A percentile compares a stretch with the other conserved stretches of the same genome.
Evolutionary conservation across 1,140 invertebrate genomes (phyloP).

Genomic region (Berghia stephanieae): DNA sequence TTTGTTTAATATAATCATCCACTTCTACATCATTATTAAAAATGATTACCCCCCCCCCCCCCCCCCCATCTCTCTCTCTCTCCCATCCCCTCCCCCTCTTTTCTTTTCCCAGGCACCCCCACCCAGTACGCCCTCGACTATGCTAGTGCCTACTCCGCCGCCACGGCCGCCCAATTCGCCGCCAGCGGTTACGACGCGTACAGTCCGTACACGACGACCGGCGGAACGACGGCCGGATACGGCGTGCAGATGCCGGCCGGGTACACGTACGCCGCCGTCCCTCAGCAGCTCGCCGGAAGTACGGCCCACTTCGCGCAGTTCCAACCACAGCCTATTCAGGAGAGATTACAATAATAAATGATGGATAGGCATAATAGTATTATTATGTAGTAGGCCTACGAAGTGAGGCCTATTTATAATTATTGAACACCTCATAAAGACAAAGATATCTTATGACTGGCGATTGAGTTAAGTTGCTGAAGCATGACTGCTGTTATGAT

Average conservation of each 20-base stretch:
- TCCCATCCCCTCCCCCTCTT: no score
- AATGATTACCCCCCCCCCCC: constrained; percentile 40
- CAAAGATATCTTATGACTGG: neutral
- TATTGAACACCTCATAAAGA: neutral
- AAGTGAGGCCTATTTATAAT: neutral
- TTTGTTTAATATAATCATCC: no score
- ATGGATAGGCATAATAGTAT: no score
- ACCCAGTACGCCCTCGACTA: constrained; percentile 47
- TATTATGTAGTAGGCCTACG: neutral
- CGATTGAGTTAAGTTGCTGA: neutral
- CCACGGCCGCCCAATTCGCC: constrained; percentile 38
- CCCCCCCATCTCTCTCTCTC: constrained; percentile 42
- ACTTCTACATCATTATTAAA: constrained; percentile 32
- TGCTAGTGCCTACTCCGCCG: constrained; percentile 42
- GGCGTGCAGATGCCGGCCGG: constrained; percentile 38
- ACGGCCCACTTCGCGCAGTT: constrained; percentile 47
- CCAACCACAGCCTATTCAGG: constrained; percentile 55
- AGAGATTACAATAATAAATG: constrained; percentile 53
- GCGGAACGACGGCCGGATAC: constrained; percentile 40
- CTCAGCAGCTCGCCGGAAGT: constrained; percentile 43
- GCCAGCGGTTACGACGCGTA: constrained; percentile 43
- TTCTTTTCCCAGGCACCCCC: constrained; percentile 33
- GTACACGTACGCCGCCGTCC: constrained; percentile 53
- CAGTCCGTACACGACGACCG: constrained; percentile 44
- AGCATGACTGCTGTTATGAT: neutral